Evolutionary conservation across 2,888 invertebrate species (phyloP).

Genomic region (Pegoplata infirma): DNA sequence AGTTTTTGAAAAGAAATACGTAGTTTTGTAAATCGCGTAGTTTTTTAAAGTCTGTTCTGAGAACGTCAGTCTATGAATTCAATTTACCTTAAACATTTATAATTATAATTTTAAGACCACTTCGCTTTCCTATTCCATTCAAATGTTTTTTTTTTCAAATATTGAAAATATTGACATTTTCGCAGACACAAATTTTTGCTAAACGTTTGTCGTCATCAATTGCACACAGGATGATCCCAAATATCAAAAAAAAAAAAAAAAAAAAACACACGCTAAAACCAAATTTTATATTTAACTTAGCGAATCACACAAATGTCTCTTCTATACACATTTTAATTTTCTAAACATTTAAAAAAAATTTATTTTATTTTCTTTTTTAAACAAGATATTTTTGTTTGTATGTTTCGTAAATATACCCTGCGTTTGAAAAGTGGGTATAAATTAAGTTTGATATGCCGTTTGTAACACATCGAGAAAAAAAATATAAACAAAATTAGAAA

Average conservation of each 20-base stretch:
- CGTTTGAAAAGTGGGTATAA: no score
- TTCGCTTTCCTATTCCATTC: not conserved
- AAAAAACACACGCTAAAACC: no score
- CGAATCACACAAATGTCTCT: not conserved
- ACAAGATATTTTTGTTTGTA: conserved; percentile 1
- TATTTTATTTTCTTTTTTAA: not conserved
- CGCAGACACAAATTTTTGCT: not conserved
- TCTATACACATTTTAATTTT: not conserved
- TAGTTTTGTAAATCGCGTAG: no score
- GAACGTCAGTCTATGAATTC: no score
- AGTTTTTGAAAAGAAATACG: no score
- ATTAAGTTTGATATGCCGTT: no score
- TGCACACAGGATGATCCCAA: not conserved
- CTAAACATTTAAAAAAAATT: conserved; percentile 7
- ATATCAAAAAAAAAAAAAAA: not conserved
- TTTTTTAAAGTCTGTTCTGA: no score
- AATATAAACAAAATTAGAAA: no score
- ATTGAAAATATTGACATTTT: conserved; percentile 9
- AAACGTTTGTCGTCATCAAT: not conserved
- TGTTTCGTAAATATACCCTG: no score
- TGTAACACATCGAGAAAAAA: no score
- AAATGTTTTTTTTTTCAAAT: not conserved
- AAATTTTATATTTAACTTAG: not conserved
- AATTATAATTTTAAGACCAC: no score
- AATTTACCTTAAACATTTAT: no score